Evolutionary conservation across 2,113 vertebrate genomes (phyloP).

Genomic region (Pseudorhombus dupliciocellatus): DNA sequence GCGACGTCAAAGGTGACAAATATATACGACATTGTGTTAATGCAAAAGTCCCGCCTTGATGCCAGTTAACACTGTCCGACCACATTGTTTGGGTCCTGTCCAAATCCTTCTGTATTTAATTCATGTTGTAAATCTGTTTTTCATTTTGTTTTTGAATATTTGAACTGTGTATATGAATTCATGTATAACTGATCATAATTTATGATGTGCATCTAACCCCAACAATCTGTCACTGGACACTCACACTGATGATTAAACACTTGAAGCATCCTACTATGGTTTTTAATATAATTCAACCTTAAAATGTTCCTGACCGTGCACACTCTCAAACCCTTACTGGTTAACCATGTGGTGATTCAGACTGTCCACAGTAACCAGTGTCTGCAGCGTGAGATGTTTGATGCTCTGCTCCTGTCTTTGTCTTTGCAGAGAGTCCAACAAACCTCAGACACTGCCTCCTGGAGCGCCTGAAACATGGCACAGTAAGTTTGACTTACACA

Average conservation of each 20-base stretch:
- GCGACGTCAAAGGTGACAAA: too few species aligned
- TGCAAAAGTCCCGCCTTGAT: too few species aligned
- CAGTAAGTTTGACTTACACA: conserved; percentile 70
- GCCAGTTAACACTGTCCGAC: too few species aligned
- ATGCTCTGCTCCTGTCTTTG: conserved; percentile 31
- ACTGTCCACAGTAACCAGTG: not conserved
- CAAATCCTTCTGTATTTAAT: not conserved
- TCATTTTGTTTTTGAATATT: not conserved
- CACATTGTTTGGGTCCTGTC: not conserved
- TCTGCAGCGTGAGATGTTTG: conserved; percentile 2
- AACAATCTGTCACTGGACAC: too few species aligned
- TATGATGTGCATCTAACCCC: too few species aligned
- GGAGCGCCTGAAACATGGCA: conserved; percentile 76
- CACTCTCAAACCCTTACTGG: not conserved
- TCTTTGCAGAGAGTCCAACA: conserved; percentile 28
- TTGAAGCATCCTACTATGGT: too few species aligned
- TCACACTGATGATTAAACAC: not conserved
- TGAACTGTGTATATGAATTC: too few species aligned
- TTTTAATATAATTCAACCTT: too few species aligned
- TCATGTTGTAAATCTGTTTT: not conserved
- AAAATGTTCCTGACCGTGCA: not conserved
- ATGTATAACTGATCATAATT: too few species aligned
- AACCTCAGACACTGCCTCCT: conserved; percentile 27
- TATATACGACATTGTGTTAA: too few species aligned
- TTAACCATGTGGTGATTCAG: not conserved